Evolutionary conservation across 2,888 invertebrate species (phyloP), one percentile per base, ranked within the genome.

Genomic region (Malthinus seriepunctatus): DNA sequence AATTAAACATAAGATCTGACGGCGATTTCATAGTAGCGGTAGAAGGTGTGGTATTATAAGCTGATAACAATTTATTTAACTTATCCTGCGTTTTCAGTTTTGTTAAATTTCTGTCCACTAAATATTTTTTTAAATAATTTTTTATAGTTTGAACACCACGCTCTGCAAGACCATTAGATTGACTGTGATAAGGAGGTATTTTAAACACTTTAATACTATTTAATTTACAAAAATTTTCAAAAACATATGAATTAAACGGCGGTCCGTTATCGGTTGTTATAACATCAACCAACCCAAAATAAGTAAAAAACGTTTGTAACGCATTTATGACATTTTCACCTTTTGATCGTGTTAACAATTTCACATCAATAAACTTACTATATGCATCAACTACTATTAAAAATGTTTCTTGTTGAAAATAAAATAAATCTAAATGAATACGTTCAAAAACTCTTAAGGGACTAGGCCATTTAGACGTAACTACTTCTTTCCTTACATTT

Each of bases 381-480:
- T 3, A 23, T 23, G 23, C 23, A 23, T 23, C 23, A 3, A 23
- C 5, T 23, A 23, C 2, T 2, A 23, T 23, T 3, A 23, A 23
- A 5, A 3, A 23, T 5, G 23, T 23, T 23, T 3, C 5, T 3
- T 23, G 2, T 2, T 23, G 23, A 23, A 23, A 48, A 48, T 48
- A 32, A n/a, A 45, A 44, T 8, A 52, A 52, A 35, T 52, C 52
- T 14, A 52, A 4, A 35, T 52, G 52, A 12, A 52, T 10, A 12
- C 52, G 10, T 12, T 52, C 45, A 8, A 44, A 52, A 6, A 33
- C 11, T 14, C 47, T 4, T 51, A 39, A 7, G 45, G 44, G 34
- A 45, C 42, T 12, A 15, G 34, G 31, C 57, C 56, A 42, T 33
- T 52, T 44, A 12, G 34, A n/a, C n/a, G 51, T 15, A 14, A 44